Base-by-base conservation (phyloP, 1,140 invertebrate species). In the Macrocentrus cingulum region DNA sequence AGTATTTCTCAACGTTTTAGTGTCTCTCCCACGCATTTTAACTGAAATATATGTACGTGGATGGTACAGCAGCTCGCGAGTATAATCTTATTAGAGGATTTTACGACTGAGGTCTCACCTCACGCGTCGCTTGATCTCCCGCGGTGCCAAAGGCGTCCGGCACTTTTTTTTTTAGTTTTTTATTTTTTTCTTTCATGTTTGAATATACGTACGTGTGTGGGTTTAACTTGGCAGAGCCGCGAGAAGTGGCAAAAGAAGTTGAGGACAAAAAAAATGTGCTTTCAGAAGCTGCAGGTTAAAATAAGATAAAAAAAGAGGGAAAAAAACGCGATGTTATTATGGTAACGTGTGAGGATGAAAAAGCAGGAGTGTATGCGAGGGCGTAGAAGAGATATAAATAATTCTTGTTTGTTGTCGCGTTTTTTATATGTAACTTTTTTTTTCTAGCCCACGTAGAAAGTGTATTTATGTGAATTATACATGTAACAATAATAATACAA, bases 91-190 rank as follows among this genome's bases (percentile, higher is more conserved):
- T 37, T 16, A 37, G 19, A 51, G 9, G 7, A 44, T 41, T 41
- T 41, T 11, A 44, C 18, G 11, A 41, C 25, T 32, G 19, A 41
- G 36, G 22, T 36, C 34, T 53, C 7, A 37, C 22, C 51, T 53
- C 50, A 53, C 51, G 51, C 51, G 51, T 41, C 39, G 51, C 18
- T 29, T 29, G 19, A 29, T 44, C 51, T 53, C 51, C 51, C 23
- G 37, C 29, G 11, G 49, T 34, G 49, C 18, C 18, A 51, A 37
- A 49, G 25, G 41, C 41, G 15, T 49, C 46, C 11, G 23, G 34
- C 25, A 49, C 9, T 13, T n/a, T 15, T 51, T 2, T 51, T 37
- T 36, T 22, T 37, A 19, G 19, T n/a, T 15, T 51, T 2, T 51
- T 37, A 19, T 22, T 37, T 23, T 20, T 37, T 29, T 36, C 18